Evolutionary conservation across 2,113 vertebrate species (phyloP), one percentile per base, ranked within the genome.

Genomic region (Tapirus terrestris): DNA sequence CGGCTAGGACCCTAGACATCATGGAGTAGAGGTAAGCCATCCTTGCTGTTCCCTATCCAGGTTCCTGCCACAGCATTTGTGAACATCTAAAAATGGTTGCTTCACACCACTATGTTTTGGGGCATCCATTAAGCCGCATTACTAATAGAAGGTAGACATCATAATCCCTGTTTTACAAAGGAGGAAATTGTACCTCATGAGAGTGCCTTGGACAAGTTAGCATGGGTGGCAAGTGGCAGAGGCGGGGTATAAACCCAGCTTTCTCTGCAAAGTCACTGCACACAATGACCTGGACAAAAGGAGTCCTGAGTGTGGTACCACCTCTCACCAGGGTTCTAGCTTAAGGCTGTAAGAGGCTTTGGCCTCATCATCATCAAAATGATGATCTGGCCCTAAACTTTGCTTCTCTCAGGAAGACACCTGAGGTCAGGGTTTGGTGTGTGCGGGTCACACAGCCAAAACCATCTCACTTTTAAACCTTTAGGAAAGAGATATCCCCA

Each of bases 391-490:
- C 5, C 72, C 43, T 60, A 36, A 70, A 70, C 51, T 73, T n/a
- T 3, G 33, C 27, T 70, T 94, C 18, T 73, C 58, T 90, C 45
- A 43, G 36, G 51, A 87, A 86, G 83, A 68, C 29, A 93, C 33
- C n/a, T 61, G 61, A 95, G 65, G 43, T 95, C 65, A 94, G 72
- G 65, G n/a, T 91, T 80, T 36, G 29, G 36, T n/a, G 56, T 36
- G 56, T 25, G 16, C 18, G 43, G n/a, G 10, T 94, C 81, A 93
- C 1, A 43, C 8, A 58, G 56, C 60, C 29, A 36, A 92, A 86
- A 79, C 45, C 21, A 86, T 21, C 39, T 81, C 17, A 5, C 39
- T 93, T 70, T 58, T 67, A 91, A 76, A 60, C 21, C 43, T 76
- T 83, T 53, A 75, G 27, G 60, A 89, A 88, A 82, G 67, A 86